These are phyloP conservation scores for Platypus cylindrus DNA, from an alignment of 2,888 invertebrate genomes.

Conservation along the genomic window DNA sequence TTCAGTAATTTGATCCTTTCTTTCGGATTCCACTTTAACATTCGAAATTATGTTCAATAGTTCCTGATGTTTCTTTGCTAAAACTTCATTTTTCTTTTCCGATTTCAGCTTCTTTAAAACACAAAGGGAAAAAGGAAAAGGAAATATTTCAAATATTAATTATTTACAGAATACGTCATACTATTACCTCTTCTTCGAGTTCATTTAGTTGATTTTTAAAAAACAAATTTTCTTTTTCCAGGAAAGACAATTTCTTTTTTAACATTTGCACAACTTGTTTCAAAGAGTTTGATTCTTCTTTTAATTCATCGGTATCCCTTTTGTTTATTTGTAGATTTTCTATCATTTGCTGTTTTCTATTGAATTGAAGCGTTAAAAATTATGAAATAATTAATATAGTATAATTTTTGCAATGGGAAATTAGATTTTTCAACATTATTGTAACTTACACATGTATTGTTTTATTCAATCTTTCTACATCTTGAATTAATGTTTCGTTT, in stretches of 20 bases:
- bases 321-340: slow-evolving; percentile 20
- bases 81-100: slow-evolving; percentile 18
- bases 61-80: slow-evolving; percentile 17
- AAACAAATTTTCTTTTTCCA: slow-evolving; percentile 21
- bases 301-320: slow-evolving; percentile 20
- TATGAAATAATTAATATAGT: not conserved
- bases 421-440: no score
- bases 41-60: slow-evolving; percentile 17
- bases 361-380: not conserved
- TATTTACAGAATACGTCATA: not conserved
- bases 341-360: slow-evolving; percentile 22
- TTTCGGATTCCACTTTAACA: slow-evolving; percentile 18
- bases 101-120: slow-evolving; percentile 21
- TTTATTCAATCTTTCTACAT: slow-evolving; percentile 20
- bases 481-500: slow-evolving; percentile 22
- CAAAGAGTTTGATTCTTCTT: slow-evolving; percentile 18
- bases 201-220: slow-evolving; percentile 13
- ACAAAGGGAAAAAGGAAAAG: slow-evolving; percentile 8
- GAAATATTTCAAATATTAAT: not conserved
- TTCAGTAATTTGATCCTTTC: slow-evolving; percentile 21
- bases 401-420: slow-evolving; percentile 2
- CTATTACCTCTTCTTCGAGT: slow-evolving; percentile 19
- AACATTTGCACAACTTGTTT: slow-evolving; percentile 20
- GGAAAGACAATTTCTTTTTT: slow-evolving; percentile 17
- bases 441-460: slow-evolving; percentile 21